Conservation (phyloP, 2,888 invertebrate species). For the Parelbella ahira region DNA sequence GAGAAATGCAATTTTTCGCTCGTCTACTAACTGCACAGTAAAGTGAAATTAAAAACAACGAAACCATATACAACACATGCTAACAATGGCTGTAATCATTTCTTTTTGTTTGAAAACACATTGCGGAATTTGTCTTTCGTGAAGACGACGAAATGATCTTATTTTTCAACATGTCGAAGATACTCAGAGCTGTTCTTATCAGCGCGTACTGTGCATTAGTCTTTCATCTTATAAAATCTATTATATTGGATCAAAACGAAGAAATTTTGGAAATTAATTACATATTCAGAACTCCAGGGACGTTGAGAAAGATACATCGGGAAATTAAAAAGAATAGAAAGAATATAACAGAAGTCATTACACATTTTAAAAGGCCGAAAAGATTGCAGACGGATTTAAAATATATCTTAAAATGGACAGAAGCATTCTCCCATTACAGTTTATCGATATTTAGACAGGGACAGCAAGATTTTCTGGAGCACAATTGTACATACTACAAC, state of each 20-base stretch:
- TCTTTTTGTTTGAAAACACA: conserved; percentile 19
- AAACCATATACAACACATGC: not conserved
- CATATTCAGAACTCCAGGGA: conserved; percentile 32
- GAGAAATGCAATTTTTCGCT: conserved; percentile 32
- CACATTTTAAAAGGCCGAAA: conserved; percentile 36
- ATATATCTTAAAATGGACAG: conserved; percentile 53
- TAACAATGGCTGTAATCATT: too few relatives aligned
- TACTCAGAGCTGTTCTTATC: conserved; percentile 42
- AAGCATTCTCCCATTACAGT: conserved; percentile 40
- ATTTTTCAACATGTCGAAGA: conserved; percentile 46
- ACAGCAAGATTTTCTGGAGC: conserved; percentile 45
- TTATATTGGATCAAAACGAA: conserved; percentile 32
- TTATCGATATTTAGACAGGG: conserved; percentile 38
- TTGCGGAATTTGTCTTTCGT: not conserved
- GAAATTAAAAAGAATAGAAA: conserved; percentile 36
- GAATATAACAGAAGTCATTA: conserved; percentile 33
- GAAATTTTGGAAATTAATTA: conserved; percentile 48
- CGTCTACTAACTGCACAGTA: not conserved
- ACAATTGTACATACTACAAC: conserved; percentile 57
- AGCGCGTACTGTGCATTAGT: conserved; percentile 42
- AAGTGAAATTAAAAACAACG: conserved; percentile 8
- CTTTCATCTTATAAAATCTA: conserved; percentile 40
- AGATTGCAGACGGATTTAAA: conserved; percentile 54
- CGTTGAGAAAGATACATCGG: conserved; percentile 36
- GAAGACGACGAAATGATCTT: not conserved